Evolutionary conservation across 2,113 vertebrate species (phyloP).

Genomic region (Rhegmatorhina hoffmannsi): DNA sequence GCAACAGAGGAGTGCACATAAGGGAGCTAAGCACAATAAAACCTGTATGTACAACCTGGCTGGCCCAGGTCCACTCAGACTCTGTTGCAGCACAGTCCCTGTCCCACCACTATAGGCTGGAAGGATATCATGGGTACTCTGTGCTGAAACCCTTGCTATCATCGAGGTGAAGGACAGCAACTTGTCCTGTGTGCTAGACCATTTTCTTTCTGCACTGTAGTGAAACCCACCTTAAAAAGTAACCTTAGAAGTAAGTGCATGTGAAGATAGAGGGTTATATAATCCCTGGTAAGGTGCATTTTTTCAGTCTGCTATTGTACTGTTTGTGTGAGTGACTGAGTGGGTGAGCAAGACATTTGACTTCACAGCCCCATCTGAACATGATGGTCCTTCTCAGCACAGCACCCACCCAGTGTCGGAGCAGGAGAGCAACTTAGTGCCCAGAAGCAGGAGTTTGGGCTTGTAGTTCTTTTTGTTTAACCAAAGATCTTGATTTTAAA

Average conservation of each 20-base stretch:
- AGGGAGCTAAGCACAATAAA: background rate
- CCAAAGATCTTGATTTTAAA: background rate
- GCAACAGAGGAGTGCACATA: background rate
- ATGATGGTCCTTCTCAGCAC: background rate
- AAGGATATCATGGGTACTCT: background rate
- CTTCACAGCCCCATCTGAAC: background rate
- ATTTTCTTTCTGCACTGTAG: background rate
- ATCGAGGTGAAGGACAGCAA: background rate
- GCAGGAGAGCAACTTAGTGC: background rate
- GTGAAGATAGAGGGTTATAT: background rate
- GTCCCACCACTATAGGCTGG: background rate
- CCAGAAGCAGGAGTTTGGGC: background rate
- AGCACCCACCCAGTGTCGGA: rapidly evolving
- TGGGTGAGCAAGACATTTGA: background rate
- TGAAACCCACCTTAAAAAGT: background rate
- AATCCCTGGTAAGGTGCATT: background rate
- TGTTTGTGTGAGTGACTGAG: background rate
- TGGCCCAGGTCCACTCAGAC: background rate
- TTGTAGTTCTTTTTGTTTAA: background rate
- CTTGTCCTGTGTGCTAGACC: background rate
- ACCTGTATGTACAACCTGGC: rapidly evolving
- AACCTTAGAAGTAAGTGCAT: background rate
- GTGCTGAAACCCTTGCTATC: background rate
- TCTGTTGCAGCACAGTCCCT: background rate
- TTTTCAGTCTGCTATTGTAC: background rate